Conservation (phyloP, 2,888 invertebrate species). For the Lepidocyrtoides sp. region DNA sequence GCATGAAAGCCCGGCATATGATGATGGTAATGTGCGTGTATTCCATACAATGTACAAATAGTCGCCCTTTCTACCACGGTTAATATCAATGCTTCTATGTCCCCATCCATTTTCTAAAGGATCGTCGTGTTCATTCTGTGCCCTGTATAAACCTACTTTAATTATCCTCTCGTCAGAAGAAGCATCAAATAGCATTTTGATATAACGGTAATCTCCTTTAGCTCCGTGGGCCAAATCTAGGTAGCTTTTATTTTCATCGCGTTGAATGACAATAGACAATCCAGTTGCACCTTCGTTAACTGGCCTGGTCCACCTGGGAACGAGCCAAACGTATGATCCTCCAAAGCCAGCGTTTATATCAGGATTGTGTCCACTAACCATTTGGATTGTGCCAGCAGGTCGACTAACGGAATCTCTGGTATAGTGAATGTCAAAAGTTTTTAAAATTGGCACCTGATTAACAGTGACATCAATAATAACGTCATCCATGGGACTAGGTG, state of each 20-base stretch:
- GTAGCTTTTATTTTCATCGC: neutral
- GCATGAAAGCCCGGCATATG: too few relatives aligned
- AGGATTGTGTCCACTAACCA: neutral
- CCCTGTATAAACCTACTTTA: neutral
- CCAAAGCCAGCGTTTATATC: neutral
- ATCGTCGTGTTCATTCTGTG: neutral
- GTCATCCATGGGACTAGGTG: neutral
- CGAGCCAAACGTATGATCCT: neutral
- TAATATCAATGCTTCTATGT: neutral
- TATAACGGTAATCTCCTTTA: neutral
- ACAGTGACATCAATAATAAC: conserved; percentile 1
- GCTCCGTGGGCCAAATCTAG: neutral
- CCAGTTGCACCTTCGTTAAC: neutral
- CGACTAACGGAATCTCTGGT: conserved; percentile 21
- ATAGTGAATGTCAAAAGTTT: neutral
- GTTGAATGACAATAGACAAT: neutral
- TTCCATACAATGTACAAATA: neutral
- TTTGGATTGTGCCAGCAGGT: neutral
- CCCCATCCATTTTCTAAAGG: neutral
- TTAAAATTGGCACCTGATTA: neutral
- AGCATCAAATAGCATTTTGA: neutral
- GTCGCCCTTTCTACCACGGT: neutral
- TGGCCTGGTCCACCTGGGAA: neutral
- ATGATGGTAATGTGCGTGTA: too few relatives aligned
- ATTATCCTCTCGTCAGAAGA: neutral